A percentile compares a stretch with the other conserved stretches of the same genome.
phyloP scores from a whole-genome alignment of 2,113 vertebrate species.

The Phycodurus eques region DNA sequence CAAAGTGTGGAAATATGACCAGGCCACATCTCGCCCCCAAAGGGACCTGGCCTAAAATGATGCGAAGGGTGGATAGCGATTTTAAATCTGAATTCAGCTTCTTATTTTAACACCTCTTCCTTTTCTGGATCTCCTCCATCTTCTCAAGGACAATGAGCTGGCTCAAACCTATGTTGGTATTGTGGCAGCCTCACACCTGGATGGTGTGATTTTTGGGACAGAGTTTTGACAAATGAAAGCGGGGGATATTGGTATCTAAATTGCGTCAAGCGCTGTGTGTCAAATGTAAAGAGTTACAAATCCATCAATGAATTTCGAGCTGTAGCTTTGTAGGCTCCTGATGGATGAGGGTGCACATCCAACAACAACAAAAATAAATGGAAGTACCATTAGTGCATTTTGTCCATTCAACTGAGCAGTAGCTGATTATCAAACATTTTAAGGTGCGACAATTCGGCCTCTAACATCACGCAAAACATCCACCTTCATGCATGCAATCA shows the following conservation, averaged over 20 bases:
- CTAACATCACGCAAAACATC: too few species aligned
- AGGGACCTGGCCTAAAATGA: conserved; percentile 16
- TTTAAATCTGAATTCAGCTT: conserved; percentile 55
- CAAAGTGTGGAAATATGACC: conserved; percentile 41
- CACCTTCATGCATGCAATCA: too few species aligned
- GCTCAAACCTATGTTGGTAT: neutral
- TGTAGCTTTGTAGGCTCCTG: conserved; percentile 66
- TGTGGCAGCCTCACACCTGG: conserved; percentile 1
- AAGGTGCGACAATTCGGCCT: neutral
- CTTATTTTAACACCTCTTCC: conserved; percentile 24
- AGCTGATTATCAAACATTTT: neutral
- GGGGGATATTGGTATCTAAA: conserved; percentile 41
- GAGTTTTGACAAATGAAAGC: conserved; percentile 10
- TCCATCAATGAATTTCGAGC: conserved; percentile 66
- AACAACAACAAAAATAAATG: neutral
- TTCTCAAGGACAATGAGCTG: neutral
- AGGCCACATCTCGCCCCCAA: conserved; percentile 17
- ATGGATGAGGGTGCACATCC: conserved; percentile 64
- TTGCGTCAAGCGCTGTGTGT: conserved; percentile 70
- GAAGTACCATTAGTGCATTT: neutral
- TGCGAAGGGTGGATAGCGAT: conserved; percentile 33
- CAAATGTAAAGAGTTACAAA: conserved; percentile 69
- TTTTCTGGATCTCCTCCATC: conserved; percentile 6
- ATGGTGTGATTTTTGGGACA: conserved; percentile 11
- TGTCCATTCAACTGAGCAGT: neutral